These are phyloP conservation scores for Pammene fasciana DNA, from an alignment of 2,888 invertebrate species.

Conservation along the genomic window DNA sequence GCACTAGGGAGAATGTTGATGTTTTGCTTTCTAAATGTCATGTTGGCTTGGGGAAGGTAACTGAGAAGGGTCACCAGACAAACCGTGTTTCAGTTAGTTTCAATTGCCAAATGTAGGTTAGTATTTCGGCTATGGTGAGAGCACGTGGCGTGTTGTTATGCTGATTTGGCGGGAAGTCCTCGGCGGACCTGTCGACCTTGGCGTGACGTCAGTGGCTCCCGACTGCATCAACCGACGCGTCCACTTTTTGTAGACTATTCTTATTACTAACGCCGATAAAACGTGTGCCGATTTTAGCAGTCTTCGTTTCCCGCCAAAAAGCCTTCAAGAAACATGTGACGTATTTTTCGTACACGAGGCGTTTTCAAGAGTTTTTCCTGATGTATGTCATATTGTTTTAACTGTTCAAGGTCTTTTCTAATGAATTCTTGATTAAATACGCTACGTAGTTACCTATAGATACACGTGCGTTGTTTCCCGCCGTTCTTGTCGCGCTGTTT, in stretches of 20 bases:
- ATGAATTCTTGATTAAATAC: neutral
- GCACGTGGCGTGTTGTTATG: constrained; percentile 43
- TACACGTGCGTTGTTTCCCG: constrained; percentile 9
- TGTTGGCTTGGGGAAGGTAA: neutral
- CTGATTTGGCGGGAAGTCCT: constrained; percentile 73
- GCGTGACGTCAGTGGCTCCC: constrained; percentile 78
- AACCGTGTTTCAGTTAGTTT: neutral
- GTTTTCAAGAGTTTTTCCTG: neutral
- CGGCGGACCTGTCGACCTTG: constrained; percentile 74
- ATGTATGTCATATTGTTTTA: constrained; percentile 8
- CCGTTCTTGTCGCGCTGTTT: neutral
- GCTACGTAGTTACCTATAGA: too few species aligned
- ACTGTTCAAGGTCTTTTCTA: constrained; percentile 22
- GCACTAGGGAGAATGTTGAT: neutral
- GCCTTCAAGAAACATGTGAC: neutral
- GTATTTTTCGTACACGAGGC: constrained; percentile 6
- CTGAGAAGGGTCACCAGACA: neutral
- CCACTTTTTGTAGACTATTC: constrained; percentile 61
- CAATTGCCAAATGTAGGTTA: constrained; percentile 15
- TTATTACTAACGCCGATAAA: constrained; percentile 50
- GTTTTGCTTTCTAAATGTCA: neutral
- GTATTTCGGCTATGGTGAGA: constrained; percentile 15
- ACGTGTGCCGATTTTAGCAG: constrained; percentile 37
- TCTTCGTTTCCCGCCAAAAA: constrained; percentile 21
- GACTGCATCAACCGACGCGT: constrained; percentile 65